Conservation (phyloP, 1,140 invertebrate species). For the Centruroides sculpturatus region DNA sequence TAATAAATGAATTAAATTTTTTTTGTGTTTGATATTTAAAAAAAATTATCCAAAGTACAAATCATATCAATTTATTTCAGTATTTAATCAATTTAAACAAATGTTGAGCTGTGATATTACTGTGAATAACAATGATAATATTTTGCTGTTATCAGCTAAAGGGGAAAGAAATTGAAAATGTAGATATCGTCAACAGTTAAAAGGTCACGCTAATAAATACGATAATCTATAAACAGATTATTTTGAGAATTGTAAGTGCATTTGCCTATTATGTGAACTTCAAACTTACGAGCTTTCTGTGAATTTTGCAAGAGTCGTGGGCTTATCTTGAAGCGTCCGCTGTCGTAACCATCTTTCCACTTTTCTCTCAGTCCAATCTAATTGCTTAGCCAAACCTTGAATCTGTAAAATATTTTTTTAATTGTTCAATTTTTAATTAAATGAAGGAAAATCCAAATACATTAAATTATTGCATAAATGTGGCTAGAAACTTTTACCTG, state of each 20-base stretch:
- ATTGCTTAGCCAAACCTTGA: slow-evolving; percentile 60
- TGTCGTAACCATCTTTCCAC: slow-evolving; percentile 80
- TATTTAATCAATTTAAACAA: too few species aligned
- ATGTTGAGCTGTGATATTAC: too few species aligned
- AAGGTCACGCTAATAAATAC: slow-evolving; percentile 14
- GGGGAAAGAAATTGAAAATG: too few species aligned
- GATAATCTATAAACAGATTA: background rate
- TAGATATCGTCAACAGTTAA: background rate
- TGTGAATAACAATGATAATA: too few species aligned
- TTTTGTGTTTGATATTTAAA: too few species aligned
- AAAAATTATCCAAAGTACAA: too few species aligned
- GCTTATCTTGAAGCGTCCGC: slow-evolving; percentile 63
- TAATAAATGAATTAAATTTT: too few species aligned
- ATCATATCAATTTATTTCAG: too few species aligned
- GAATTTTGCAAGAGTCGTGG: slow-evolving; percentile 79
- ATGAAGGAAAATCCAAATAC: background rate
- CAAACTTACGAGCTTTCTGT: slow-evolving; percentile 55
- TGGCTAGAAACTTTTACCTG: slow-evolving; percentile 9
- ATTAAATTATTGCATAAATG: background rate
- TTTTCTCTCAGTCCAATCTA: slow-evolving; percentile 71
- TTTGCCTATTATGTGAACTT: too few species aligned
- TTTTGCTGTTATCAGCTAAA: too few species aligned
- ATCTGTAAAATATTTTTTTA: slow-evolving; percentile 29
- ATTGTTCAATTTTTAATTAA: background rate
- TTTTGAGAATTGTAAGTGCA: background rate